Evolutionary conservation across 1,140 invertebrate species (phyloP).

Genomic region (Telenomus remus): DNA sequence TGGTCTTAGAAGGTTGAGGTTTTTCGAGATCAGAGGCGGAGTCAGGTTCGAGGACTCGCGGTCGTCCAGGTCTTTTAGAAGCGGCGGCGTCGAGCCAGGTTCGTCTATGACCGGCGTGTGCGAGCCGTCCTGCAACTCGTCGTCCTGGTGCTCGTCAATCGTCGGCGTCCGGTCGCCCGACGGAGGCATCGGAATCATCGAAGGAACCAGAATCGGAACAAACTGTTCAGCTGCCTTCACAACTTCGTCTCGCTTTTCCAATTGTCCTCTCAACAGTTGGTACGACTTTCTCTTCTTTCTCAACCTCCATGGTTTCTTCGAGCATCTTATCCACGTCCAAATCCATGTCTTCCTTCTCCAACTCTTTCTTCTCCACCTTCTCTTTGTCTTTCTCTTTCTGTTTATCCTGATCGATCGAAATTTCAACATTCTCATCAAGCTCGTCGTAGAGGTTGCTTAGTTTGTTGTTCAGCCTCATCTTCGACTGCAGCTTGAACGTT

Average conservation of each 20-base stretch:
- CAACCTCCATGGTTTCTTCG: slow-evolving; percentile 10
- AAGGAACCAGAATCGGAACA: background rate
- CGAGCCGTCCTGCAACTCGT: slow-evolving; percentile 10
- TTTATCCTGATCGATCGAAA: slow-evolving; percentile 55
- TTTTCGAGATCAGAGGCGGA: slow-evolving; percentile 27
- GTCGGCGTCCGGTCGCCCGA: slow-evolving; percentile 26
- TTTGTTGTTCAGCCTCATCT: slow-evolving; percentile 69
- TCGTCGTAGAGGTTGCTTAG: slow-evolving; percentile 68
- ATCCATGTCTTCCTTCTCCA: background rate
- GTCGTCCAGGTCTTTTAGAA: slow-evolving; percentile 10
- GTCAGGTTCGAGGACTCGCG: slow-evolving; percentile 37
- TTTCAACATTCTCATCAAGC: slow-evolving; percentile 62
- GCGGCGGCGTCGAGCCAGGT: background rate
- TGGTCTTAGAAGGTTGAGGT: background rate
- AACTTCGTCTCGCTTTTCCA: slow-evolving; percentile 3
- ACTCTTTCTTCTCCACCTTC: slow-evolving; percentile 13
- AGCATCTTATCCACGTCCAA: no score
- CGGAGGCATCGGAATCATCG: slow-evolving; percentile 19
- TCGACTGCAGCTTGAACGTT: slow-evolving; percentile 70
- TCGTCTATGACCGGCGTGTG: slow-evolving; percentile 37
- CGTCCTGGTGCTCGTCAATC: slow-evolving; percentile 28
- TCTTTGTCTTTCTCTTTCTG: slow-evolving; percentile 38
- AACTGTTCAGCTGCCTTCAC: background rate
- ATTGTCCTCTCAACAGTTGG: background rate
- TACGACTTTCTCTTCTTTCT: slow-evolving; percentile 18